These are phyloP conservation scores for Orthosia gracilis DNA, from an alignment of 2,888 invertebrate species.

Conservation along the genomic window DNA sequence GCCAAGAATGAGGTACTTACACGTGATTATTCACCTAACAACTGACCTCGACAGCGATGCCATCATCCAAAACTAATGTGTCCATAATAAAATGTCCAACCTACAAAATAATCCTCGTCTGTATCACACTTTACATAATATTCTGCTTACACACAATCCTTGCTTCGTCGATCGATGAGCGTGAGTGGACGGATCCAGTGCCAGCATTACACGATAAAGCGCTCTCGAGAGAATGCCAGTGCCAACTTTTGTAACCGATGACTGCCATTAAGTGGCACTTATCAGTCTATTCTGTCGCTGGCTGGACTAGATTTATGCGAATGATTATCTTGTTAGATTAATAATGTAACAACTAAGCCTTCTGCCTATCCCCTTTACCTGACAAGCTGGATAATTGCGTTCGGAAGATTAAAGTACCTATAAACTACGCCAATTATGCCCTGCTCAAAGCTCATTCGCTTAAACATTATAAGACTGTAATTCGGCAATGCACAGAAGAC, in stretches of 20 bases:
- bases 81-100: not conserved
- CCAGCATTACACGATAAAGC: constrained; percentile 41
- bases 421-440: not conserved
- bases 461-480: not conserved
- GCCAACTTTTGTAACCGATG: constrained; percentile 47
- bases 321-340: constrained; percentile 1
- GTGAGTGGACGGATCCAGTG: constrained; percentile 43
- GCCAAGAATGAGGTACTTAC: not conserved
- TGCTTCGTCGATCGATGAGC: constrained; percentile 40
- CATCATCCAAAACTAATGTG: not conserved
- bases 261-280: constrained; percentile 39
- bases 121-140: not conserved
- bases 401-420: not conserved
- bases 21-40: not conserved
- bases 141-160: constrained; percentile 16
- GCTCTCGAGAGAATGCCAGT: constrained; percentile 12
- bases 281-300: constrained; percentile 28
- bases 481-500: not conserved
- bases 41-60: not conserved
- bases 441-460: no score
- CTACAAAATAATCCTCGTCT: not conserved
- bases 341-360: not conserved
- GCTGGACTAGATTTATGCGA: constrained; percentile 15
- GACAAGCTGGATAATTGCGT: not conserved
- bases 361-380: not conserved